Conservation (phyloP, 2,113 vertebrate species). For the Corydoras maculifer region DNA sequence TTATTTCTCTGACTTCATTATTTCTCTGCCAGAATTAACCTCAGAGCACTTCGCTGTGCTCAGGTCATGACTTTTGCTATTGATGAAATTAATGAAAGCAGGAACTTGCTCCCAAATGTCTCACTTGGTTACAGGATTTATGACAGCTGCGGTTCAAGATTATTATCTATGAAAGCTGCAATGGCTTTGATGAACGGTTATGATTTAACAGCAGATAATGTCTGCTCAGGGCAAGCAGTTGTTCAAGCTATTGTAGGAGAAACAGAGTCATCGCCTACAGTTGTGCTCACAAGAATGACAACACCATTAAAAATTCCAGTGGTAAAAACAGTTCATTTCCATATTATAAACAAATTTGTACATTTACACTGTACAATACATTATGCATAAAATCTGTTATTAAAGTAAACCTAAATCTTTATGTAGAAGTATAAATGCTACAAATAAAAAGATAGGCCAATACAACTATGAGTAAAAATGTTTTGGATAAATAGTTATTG, state of each 20-base stretch:
- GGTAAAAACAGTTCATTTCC: conserved; percentile 45
- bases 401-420: too few relatives aligned
- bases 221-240: conserved; percentile 39
- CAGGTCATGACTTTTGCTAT: conserved; percentile 68
- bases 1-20: background rate
- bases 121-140: conserved; percentile 67
- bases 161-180: conserved; percentile 58
- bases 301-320: conserved; percentile 64
- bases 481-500: background rate
- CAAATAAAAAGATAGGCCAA: background rate
- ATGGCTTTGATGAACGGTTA: conserved; percentile 61
- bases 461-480: conserved; percentile 10
- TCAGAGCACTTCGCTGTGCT: conserved; percentile 64
- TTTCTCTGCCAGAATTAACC: conserved; percentile 52
- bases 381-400: background rate
- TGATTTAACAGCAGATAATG: conserved; percentile 23
- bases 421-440: too few relatives aligned
- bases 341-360: background rate
- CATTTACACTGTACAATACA: background rate
- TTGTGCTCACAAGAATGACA: conserved; percentile 57
- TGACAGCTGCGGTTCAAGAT: conserved; percentile 61
- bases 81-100: conserved; percentile 64
- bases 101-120: conserved; percentile 56
- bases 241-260: conserved; percentile 67
- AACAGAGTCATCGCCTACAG: conserved; percentile 63